Evolutionary conservation across 2,113 vertebrate species (phyloP).

Genomic region (Willisornis vidua): DNA sequence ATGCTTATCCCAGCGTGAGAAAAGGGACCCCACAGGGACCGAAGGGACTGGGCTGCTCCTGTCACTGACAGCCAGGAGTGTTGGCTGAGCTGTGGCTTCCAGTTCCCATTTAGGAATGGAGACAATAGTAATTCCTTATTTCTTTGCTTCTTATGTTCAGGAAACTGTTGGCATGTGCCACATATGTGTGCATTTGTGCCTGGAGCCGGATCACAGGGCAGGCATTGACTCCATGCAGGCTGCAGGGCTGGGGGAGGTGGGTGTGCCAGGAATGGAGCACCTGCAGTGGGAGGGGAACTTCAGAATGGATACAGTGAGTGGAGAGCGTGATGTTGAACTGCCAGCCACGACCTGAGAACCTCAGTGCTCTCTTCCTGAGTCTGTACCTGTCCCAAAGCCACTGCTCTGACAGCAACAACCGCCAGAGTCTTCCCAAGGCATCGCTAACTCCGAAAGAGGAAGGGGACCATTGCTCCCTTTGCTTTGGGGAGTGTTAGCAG

Average conservation of each 20-base stretch:
- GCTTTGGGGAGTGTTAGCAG: not conserved
- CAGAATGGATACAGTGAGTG: not conserved
- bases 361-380: not conserved
- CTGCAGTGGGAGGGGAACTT: not conserved
- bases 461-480: not conserved
- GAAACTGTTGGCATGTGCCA: not conserved
- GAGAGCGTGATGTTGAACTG: not conserved
- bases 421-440: not conserved
- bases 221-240: not conserved
- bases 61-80: not conserved
- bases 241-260: not conserved
- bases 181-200: not conserved
- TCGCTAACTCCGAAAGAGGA: not conserved
- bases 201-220: not conserved
- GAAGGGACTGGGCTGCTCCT: not conserved
- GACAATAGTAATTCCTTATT: not conserved
- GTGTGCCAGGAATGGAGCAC: not conserved
- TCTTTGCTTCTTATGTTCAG: not conserved
- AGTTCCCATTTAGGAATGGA: not conserved
- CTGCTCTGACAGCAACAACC: not conserved
- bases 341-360: not conserved
- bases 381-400: not conserved
- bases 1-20: slow-evolving; percentile 16
- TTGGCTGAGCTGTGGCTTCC: not conserved
- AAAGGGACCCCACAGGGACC: not conserved